Percentiles rank a stretch among this genome's conserved stretches.
phyloP scores from a whole-genome alignment of 2,113 vertebrate species.

The Ranitomeya variabilis region DNA sequence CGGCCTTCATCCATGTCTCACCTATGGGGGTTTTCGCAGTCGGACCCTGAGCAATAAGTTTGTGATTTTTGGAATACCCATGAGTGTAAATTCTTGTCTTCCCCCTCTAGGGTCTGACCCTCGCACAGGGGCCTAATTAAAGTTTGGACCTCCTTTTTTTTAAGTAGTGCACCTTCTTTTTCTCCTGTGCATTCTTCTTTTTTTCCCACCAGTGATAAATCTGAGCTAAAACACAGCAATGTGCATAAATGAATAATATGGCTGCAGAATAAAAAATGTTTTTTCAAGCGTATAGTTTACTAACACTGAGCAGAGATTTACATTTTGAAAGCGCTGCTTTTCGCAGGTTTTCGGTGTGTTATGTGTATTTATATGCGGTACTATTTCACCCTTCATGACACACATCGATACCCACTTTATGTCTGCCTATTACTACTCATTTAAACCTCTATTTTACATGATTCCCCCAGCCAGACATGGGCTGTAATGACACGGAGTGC shows the following conservation, averaged over 20 bases:
- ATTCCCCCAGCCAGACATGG: constrained; percentile 81
- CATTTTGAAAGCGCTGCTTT: constrained; percentile 68
- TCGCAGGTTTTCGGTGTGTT: constrained; percentile 74
- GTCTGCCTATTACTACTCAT: constrained; percentile 84
- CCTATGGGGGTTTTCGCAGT: too few relatives aligned
- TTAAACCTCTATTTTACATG: constrained; percentile 89
- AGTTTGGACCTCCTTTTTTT: neutral
- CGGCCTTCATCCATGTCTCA: too few relatives aligned
- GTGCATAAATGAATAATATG: constrained; percentile 9
- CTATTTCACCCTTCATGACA: constrained; percentile 82
- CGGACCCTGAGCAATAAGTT: too few relatives aligned
- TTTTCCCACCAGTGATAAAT: neutral
- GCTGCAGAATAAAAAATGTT: constrained; percentile 2
- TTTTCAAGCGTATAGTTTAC: constrained; percentile 33
- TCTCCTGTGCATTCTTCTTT: neutral
- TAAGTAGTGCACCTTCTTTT: neutral
- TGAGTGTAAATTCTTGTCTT: neutral
- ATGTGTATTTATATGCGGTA: constrained; percentile 75
- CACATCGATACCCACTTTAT: constrained; percentile 83
- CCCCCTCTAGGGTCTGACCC: neutral
- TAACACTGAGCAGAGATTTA: constrained; percentile 68
- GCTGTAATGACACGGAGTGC: constrained; percentile 79
- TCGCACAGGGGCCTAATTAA: neutral
- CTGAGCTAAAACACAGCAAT: neutral
- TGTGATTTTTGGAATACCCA: too few relatives aligned